Conservation (phyloP, 2,113 vertebrate genomes). For the Brachyhypopomus occidentalis region DNA sequence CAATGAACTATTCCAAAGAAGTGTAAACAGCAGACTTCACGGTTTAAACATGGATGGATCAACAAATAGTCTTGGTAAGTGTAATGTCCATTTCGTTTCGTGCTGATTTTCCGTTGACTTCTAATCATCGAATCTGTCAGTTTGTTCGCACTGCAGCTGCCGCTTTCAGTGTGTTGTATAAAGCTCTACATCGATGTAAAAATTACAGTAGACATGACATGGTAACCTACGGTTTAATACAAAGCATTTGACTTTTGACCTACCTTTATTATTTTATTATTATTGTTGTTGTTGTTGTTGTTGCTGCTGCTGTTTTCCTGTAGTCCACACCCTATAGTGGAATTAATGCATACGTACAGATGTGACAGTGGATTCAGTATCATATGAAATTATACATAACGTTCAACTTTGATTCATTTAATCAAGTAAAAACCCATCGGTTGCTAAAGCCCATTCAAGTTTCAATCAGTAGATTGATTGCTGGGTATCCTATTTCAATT, state of each 20-base stretch:
- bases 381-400: neutral
- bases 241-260: neutral
- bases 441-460: neutral
- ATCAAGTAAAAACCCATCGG: neutral
- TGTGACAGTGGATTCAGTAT: too few relatives aligned
- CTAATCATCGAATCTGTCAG: neutral
- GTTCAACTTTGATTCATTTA: neutral
- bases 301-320: neutral
- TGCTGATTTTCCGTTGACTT: neutral
- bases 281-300: neutral
- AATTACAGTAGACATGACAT: neutral
- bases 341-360: too few relatives aligned
- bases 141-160: neutral
- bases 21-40: neutral
- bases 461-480: too few relatives aligned
- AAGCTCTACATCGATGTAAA: too few relatives aligned
- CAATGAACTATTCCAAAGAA: constrained; percentile 31
- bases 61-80: constrained; percentile 74
- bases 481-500: neutral
- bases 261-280: neutral
- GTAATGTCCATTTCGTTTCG: neutral
- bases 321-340: too few relatives aligned
- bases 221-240: neutral
- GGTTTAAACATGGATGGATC: constrained; percentile 69
- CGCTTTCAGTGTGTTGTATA: too few relatives aligned